Percentiles rank a stretch among this genome's conserved stretches.
Conservation (phyloP, 2,888 invertebrate genomes). For the Phlogophora meticulosa region DNA sequence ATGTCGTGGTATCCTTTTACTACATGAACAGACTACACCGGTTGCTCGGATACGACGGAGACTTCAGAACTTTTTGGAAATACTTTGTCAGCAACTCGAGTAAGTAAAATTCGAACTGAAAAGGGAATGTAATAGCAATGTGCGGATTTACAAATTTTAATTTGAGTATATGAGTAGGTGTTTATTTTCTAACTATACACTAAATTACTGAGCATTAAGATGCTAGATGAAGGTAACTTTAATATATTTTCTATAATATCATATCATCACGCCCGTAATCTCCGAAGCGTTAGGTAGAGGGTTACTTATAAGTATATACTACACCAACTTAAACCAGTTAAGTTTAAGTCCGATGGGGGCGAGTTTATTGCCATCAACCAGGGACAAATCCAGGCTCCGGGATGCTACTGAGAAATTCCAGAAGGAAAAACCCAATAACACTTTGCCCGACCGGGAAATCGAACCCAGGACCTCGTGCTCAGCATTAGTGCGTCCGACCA, state of each 20-base stretch:
- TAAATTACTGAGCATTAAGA: background rate
- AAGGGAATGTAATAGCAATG: slow-evolving; percentile 25
- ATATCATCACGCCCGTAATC: too few relatives aligned
- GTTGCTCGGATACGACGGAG: slow-evolving; percentile 90
- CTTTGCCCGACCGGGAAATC: too few relatives aligned
- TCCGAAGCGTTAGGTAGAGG: background rate
- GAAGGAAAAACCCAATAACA: too few relatives aligned
- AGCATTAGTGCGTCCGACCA: too few relatives aligned
- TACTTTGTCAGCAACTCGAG: slow-evolving; percentile 91
- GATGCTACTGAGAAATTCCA: too few relatives aligned
- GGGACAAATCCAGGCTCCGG: too few relatives aligned
- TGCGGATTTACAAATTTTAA: slow-evolving; percentile 5
- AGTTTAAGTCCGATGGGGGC: too few relatives aligned
- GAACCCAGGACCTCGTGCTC: too few relatives aligned
- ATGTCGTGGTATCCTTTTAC: slow-evolving; percentile 94
- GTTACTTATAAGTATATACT: too few relatives aligned
- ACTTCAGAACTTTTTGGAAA: slow-evolving; percentile 92
- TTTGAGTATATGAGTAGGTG: background rate
- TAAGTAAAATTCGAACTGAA: slow-evolving; percentile 75
- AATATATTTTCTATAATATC: too few relatives aligned
- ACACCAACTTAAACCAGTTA: too few relatives aligned
- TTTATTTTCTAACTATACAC: background rate
- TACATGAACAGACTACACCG: slow-evolving; percentile 92
- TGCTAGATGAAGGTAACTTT: background rate
- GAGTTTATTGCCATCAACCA: too few relatives aligned